Percentiles rank a stretch among this genome's conserved stretches.
phyloP scores from a whole-genome alignment of 2,797 vertebrate genomes.

The Sardinella longiceps region DNA sequence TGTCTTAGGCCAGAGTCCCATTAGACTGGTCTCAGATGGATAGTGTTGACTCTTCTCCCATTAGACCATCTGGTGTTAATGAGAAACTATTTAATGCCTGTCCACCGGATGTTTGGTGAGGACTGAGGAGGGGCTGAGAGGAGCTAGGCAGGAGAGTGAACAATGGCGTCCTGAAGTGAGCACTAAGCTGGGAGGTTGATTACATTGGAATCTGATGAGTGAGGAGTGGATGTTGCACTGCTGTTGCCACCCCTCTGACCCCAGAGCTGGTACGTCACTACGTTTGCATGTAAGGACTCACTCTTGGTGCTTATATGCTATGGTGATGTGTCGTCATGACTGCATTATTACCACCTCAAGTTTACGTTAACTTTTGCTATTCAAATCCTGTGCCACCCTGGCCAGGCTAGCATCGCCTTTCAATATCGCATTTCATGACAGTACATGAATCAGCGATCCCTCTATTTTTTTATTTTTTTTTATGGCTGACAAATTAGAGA shows the following conservation, averaged over 20 bases:
- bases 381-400: no score
- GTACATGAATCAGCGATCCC: no score
- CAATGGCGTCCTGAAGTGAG: slow-evolving; percentile 6
- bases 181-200: slow-evolving; percentile 11
- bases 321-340: background rate
- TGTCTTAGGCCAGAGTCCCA: slow-evolving; percentile 66
- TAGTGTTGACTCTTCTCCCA: slow-evolving; percentile 70
- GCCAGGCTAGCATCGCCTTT: no score
- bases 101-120: slow-evolving; percentile 34
- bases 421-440: no score
- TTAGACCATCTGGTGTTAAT: slow-evolving; percentile 72
- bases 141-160: background rate
- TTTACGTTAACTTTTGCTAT: no score
- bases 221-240: background rate
- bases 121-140: slow-evolving; percentile 18
- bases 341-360: no score
- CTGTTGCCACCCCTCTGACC: background rate
- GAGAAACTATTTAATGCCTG: slow-evolving; percentile 71
- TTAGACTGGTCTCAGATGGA: slow-evolving; percentile 70
- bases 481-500: no score
- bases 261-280: background rate
- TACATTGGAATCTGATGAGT: slow-evolving; percentile 15
- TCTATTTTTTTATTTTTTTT: no score
- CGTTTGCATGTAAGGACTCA: background rate
- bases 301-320: background rate